Percentiles rank a stretch among this genome's conserved stretches.
These are phyloP conservation scores for Macroglossus sobrinus DNA, from an alignment of 2,113 vertebrate genomes.

Conservation along the genomic window DNA sequence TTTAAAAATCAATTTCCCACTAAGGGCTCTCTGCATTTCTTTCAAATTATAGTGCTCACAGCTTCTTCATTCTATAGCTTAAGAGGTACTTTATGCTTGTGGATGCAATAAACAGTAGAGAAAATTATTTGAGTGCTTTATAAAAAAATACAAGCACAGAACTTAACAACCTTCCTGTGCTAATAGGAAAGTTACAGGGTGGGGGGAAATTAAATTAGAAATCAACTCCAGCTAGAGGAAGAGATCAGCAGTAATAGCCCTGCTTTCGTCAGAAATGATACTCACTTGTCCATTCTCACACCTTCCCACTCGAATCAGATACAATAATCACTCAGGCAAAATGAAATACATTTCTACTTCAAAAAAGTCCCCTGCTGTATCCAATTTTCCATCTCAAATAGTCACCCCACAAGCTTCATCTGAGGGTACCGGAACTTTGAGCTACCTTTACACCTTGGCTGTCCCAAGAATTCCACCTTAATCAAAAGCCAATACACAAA, in stretches of 20 bases:
- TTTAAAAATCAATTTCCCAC: neutral
- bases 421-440: neutral
- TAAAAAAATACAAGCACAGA: neutral
- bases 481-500: neutral
- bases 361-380: neutral
- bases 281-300: neutral
- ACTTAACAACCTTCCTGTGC: neutral
- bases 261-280: slow-evolving; percentile 34
- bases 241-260: slow-evolving; percentile 34
- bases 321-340: neutral
- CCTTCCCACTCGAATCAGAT: slow-evolving; percentile 55
- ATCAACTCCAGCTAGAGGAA: neutral
- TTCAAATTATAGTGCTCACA: neutral
- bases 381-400: neutral
- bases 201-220: slow-evolving; percentile 47
- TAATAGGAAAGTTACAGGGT: neutral
- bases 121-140: slow-evolving; percentile 40
- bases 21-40: neutral
- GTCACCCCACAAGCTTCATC: neutral
- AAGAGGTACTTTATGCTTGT: neutral
- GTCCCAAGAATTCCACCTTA: neutral
- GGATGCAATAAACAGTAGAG: neutral
- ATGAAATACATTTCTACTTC: slow-evolving; percentile 13
- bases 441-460: neutral
- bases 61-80: neutral